Evolutionary conservation across 1,140 invertebrate genomes (phyloP).

Genomic region (Drosophila grimshawi): DNA sequence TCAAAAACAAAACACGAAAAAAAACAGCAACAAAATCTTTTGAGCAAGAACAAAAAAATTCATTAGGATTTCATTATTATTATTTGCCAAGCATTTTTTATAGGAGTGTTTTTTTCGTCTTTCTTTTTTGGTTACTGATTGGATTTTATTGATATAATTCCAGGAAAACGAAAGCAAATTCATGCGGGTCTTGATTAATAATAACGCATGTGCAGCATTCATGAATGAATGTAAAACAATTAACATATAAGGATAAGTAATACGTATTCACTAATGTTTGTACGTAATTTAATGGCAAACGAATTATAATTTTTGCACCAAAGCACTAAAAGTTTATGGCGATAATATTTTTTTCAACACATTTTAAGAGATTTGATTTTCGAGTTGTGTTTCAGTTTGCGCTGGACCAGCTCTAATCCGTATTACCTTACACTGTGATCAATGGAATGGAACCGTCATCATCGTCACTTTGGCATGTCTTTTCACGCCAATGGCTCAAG

Average conservation of each 20-base stretch:
- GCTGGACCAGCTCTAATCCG: slow-evolving; percentile 1
- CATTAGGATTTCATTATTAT: slow-evolving; percentile 76
- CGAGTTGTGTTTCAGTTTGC: background rate
- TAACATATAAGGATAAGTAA: too few species aligned
- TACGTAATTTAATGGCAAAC: too few species aligned
- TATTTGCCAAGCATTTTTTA: slow-evolving; percentile 48
- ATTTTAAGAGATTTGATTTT: background rate
- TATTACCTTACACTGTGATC: background rate
- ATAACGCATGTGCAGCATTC: slow-evolving; percentile 2
- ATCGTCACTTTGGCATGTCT: slow-evolving; percentile 69
- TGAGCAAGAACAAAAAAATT: slow-evolving; percentile 32
- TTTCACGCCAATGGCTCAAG: slow-evolving; percentile 66
- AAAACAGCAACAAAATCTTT: slow-evolving; percentile 1
- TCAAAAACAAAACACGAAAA: slow-evolving; percentile 25
- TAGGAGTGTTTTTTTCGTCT: slow-evolving; percentile 19
- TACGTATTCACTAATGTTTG: too few species aligned
- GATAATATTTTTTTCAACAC: background rate
- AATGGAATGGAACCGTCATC: slow-evolving; percentile 29
- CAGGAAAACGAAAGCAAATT: slow-evolving; percentile 30
- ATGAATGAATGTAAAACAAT: background rate
- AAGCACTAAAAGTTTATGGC: too few species aligned
- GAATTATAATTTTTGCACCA: too few species aligned
- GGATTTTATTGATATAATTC: slow-evolving; percentile 43
- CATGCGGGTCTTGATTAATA: slow-evolving; percentile 43
- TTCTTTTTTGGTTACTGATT: slow-evolving; percentile 44